phyloP scores from a whole-genome alignment of 2,113 vertebrate species.

The Cromileptes altivelis region DNA sequence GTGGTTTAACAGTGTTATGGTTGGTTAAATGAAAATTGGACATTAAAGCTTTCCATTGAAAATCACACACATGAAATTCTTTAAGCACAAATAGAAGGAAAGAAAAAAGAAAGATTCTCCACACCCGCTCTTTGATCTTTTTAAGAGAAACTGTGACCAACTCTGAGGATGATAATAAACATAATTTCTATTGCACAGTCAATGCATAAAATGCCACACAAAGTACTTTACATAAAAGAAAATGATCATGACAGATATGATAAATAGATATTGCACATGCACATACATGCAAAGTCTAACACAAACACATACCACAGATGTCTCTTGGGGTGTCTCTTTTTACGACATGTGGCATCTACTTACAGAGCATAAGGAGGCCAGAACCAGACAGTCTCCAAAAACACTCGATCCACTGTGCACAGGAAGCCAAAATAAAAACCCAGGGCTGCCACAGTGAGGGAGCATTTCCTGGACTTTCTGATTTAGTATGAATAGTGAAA shows the following conservation, averaged over 20 bases:
- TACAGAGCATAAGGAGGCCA: conserved; percentile 55
- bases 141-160: too few species aligned
- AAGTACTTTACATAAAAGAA: too few species aligned
- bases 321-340: conserved; percentile 74
- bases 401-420: conserved; percentile 59
- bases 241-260: background rate
- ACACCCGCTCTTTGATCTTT: background rate
- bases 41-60: background rate
- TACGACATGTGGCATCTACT: conserved; percentile 66
- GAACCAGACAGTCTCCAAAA: conserved; percentile 61
- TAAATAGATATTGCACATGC: background rate
- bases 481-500: conserved; percentile 45
- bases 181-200: background rate
- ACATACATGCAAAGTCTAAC: conserved; percentile 19
- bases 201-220: background rate
- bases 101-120: too few species aligned
- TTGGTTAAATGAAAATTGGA: background rate
- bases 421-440: conserved; percentile 68
- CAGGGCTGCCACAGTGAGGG: conserved; percentile 51
- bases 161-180: background rate
- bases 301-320: conserved; percentile 69
- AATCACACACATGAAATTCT: background rate
- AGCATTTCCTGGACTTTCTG: conserved; percentile 58
- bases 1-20: background rate
- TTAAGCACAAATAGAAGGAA: too few species aligned